Evolutionary conservation across 2,888 invertebrate species (phyloP).

Genomic region (Ennomos erosarius): DNA sequence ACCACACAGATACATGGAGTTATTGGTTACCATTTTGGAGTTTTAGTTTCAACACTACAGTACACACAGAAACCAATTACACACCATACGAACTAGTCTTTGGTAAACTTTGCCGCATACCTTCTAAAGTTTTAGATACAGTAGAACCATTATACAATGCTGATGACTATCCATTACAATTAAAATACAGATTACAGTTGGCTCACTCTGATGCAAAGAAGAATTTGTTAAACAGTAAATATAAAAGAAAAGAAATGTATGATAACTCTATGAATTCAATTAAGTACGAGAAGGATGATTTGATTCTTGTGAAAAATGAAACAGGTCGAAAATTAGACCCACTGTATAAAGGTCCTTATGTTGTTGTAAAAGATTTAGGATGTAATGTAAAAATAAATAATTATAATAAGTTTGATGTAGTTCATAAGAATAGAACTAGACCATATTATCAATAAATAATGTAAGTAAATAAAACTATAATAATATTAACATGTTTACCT

Average conservation of each 20-base stretch:
- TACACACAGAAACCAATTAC: conserved; percentile 4
- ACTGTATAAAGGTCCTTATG: neutral
- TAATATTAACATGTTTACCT: too few species aligned
- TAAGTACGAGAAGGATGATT: neutral
- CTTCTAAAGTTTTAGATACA: neutral
- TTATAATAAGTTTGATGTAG: neutral
- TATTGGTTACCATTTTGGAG: conserved; percentile 6
- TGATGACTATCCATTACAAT: conserved; percentile 2
- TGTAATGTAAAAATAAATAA: neutral
- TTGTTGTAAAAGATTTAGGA: conserved; percentile 5
- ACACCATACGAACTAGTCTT: conserved; percentile 7
- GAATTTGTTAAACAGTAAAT: conserved; percentile 1
- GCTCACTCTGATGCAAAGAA: neutral
- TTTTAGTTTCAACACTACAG: conserved; percentile 2
- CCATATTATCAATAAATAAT: neutral
- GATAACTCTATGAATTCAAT: neutral
- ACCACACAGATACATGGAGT: neutral
- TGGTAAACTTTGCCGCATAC: neutral
- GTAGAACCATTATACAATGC: conserved; percentile 5
- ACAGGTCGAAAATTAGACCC: neutral
- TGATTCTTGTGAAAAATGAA: conserved; percentile 5
- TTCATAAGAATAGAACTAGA: conserved; percentile 7
- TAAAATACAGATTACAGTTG: conserved; percentile 7
- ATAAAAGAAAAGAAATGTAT: neutral
- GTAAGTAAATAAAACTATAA: too few species aligned